Base-by-base conservation (phyloP, 2,113 vertebrate genomes). In the Sander lucioperca region DNA sequence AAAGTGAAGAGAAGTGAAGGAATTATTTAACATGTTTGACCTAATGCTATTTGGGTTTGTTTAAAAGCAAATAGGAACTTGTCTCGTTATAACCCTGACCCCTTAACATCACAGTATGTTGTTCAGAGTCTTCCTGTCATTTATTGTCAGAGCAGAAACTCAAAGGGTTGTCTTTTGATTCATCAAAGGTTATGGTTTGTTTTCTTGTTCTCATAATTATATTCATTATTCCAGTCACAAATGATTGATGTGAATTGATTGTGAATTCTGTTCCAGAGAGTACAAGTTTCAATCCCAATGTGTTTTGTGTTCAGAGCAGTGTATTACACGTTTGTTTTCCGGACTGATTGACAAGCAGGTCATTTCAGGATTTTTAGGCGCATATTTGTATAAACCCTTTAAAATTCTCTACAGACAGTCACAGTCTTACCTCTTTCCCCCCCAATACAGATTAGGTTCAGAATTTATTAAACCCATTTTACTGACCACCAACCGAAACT, bases 261-360 rank as follows among this genome's bases (percentile, higher is more conserved):
- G 65, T 23, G 81, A 89, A 86, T 82, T 69, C 33, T 66, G 61
- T 51, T 86, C 47, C 63, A 53, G 76, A 53, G 69, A 79, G 68
- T 67, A 57, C 48, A 56, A 16, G 10, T 62, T 74, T 61, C 71
- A 63, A 27, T 70, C 45, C 62, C 82, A 68, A 73, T 80, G 76
- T 71, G 56, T 86, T 79, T 73, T 69, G 66, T 69, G 80, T 74
- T 75, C 74, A 76, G 77, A 87, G 82, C 54, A 33, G 6, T 54
- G 53, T 45, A 63, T 75, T 74, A 58, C 66, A 61, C 23, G 78
- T 75, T 80, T 85, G 76, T 88, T 89, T 86, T 85, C 82, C 85
- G 81, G 72, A 87, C 77, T 89, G 86, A 91, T 85, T 92, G 79
- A 92, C 91, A 81, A 86, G 70, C 73, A 76, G 71, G 86, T 85